Conservation (phyloP, 2,888 invertebrate species). For the Globia sparganii region DNA sequence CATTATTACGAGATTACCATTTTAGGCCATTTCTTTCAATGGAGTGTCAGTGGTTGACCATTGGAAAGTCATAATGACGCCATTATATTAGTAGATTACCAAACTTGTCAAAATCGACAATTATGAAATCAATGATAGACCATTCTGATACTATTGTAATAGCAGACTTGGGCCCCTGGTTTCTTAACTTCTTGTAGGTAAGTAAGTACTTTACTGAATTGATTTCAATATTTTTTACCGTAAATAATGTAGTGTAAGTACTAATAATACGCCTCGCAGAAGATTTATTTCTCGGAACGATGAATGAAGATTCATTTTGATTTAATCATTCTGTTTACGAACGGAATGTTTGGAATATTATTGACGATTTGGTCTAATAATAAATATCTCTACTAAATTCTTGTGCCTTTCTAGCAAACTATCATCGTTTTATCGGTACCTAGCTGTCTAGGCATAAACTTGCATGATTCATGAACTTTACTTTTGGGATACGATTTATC, state of each 20-base stretch:
- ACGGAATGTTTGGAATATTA: constrained; percentile 1
- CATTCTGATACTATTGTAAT: too few relatives aligned
- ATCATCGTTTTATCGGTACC: not conserved
- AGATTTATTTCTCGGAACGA: not conserved
- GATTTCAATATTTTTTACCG: not conserved
- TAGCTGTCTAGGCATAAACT: too few relatives aligned
- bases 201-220: not conserved
- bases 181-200: too few relatives aligned
- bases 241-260: not conserved
- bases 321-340: constrained; percentile 28
- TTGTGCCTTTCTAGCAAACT: not conserved
- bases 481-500: not conserved
- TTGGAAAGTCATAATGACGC: too few relatives aligned
- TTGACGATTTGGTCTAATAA: constrained; percentile 16
- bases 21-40: too few relatives aligned
- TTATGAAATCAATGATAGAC: too few relatives aligned
- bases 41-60: too few relatives aligned
- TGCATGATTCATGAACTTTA: constrained; percentile 4
- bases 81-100: too few relatives aligned
- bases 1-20: too few relatives aligned
- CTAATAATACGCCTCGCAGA: not conserved
- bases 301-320: constrained; percentile 27
- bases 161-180: too few relatives aligned
- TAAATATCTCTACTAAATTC: constrained; percentile 18
- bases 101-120: too few relatives aligned